A percentile compares a stretch with the other conserved stretches of the same genome.
These are phyloP conservation scores for Thyatira batis DNA, from an alignment of 2,888 invertebrate genomes.

Conservation along the genomic window DNA sequence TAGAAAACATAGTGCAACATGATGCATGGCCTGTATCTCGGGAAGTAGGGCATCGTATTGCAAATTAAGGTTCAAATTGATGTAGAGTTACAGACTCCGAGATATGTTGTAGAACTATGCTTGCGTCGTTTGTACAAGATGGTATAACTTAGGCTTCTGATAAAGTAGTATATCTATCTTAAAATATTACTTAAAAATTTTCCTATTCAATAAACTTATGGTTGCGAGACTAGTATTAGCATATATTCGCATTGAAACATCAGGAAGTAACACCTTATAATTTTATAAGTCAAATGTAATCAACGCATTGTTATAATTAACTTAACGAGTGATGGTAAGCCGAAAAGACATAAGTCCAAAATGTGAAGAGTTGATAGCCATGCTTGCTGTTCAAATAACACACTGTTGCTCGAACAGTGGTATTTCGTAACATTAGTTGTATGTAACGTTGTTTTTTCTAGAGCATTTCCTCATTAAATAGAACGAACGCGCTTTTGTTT, in stretches of 20 bases:
- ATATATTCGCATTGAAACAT: not conserved
- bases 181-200: no score
- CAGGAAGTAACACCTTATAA: not conserved
- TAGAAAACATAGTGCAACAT: slow-evolving; percentile 18
- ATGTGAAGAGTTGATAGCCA: slow-evolving; percentile 31
- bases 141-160: no score
- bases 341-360: not conserved
- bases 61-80: slow-evolving; percentile 25
- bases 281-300: not conserved
- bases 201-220: not conserved
- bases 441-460: slow-evolving; percentile 63
- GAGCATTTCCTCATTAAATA: slow-evolving; percentile 79
- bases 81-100: slow-evolving; percentile 26
- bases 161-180: no score
- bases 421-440: slow-evolving; percentile 67
- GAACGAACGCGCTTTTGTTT: slow-evolving; percentile 53
- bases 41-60: slow-evolving; percentile 32
- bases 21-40: slow-evolving; percentile 23
- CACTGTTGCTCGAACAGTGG: slow-evolving; percentile 37
- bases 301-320: not conserved
- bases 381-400: slow-evolving; percentile 50
- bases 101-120: not conserved
- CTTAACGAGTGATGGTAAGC: not conserved
- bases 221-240: not conserved
- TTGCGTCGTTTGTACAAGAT: no score